Conservation (phyloP, 2,888 invertebrate species). For the Drosophila barbarae region DNA sequence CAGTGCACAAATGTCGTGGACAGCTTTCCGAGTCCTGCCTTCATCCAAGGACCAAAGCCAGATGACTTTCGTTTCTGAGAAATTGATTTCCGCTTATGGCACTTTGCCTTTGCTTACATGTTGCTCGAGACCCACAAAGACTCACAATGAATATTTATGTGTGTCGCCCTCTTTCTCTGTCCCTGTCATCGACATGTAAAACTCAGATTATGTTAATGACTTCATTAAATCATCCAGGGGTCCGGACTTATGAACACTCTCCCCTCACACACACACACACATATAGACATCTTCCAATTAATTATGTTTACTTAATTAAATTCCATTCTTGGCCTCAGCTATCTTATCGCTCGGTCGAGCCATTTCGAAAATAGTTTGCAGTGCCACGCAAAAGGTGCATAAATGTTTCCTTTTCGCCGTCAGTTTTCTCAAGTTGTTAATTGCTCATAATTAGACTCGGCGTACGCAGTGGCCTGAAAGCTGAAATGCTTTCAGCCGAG, state of each 20-base stretch:
- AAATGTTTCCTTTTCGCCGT: slow-evolving; percentile 35
- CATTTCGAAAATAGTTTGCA: slow-evolving; percentile 8
- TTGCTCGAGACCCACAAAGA: slow-evolving; percentile 34
- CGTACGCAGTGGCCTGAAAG: slow-evolving; percentile 39
- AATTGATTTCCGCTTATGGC: slow-evolving; percentile 74
- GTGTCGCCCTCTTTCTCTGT: slow-evolving; percentile 30
- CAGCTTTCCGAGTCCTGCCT: slow-evolving; percentile 21
- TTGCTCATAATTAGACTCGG: slow-evolving; percentile 52
- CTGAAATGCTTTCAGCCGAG: slow-evolving; percentile 31
- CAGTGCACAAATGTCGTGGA: slow-evolving; percentile 14
- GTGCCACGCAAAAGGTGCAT: slow-evolving; percentile 31
- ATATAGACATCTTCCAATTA: slow-evolving; percentile 46
- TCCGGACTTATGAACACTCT: slow-evolving; percentile 13
- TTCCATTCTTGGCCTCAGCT: slow-evolving; percentile 10
- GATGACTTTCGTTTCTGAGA: slow-evolving; percentile 60
- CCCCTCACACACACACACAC: slow-evolving; percentile 16
- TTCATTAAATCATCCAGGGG: slow-evolving; percentile 58
- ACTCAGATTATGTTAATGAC: slow-evolving; percentile 63
- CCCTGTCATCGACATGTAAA: slow-evolving; percentile 38
- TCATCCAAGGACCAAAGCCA: slow-evolving; percentile 41
- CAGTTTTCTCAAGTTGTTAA: slow-evolving; percentile 51
- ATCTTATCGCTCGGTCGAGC: slow-evolving; percentile 6
- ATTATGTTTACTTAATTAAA: slow-evolving; percentile 51
- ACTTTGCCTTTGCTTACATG: slow-evolving; percentile 68
- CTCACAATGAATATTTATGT: slow-evolving; percentile 49